Evolutionary conservation across 92 coral and sea anemone genomes (phyloP).

Genomic region (Epizoanthus stellaris): DNA sequence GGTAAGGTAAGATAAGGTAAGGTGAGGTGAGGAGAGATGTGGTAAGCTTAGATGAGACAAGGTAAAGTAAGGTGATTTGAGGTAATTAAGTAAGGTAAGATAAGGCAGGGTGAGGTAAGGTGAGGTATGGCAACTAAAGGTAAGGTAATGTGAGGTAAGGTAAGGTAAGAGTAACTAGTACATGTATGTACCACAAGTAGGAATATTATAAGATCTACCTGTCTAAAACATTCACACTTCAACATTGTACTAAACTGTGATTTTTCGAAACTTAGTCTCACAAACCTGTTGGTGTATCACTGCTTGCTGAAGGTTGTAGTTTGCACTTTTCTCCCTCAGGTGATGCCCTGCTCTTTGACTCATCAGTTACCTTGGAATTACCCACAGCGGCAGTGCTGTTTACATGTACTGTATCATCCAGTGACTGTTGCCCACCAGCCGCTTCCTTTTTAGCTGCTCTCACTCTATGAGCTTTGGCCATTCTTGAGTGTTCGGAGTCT

Average conservation of each 20-base stretch:
- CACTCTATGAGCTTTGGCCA: constrained; percentile 59
- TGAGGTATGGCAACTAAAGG: background rate
- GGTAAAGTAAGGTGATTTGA: background rate
- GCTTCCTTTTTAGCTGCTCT: constrained; percentile 18
- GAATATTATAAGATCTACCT: too few relatives aligned
- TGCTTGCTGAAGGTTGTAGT: background rate
- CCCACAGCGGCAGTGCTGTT: background rate
- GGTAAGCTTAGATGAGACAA: background rate
- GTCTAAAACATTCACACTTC: too few relatives aligned
- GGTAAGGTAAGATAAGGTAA: background rate
- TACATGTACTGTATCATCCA: constrained; percentile 6
- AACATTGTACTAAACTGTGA: background rate
- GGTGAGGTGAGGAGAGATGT: background rate
- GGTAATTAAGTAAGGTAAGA: background rate
- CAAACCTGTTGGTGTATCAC: background rate
- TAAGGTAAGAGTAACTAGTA: background rate
- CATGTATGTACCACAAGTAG: too few relatives aligned
- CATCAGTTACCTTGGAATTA: background rate
- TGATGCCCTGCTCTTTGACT: background rate
- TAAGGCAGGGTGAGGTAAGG: background rate
- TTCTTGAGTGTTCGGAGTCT: constrained; percentile 77
- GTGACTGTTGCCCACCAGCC: constrained; percentile 24
- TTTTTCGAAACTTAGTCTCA: background rate
- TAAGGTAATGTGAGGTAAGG: background rate
- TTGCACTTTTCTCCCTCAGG: background rate